These are phyloP conservation scores for Nomada goodeniana DNA, from an alignment of 2,888 invertebrate species.

Conservation along the genomic window DNA sequence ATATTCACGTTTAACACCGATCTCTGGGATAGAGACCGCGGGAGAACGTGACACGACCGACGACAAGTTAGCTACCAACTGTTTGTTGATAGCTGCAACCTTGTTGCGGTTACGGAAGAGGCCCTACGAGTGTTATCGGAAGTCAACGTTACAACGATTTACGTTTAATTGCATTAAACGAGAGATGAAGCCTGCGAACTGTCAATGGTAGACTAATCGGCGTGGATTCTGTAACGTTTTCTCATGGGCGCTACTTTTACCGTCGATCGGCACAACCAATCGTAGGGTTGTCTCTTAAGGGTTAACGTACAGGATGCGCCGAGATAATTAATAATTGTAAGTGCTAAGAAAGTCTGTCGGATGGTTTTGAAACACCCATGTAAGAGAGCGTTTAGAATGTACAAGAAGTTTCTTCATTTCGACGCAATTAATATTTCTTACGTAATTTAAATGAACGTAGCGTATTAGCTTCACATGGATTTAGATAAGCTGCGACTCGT, in stretches of 20 bases:
- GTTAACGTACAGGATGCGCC: too few relatives aligned
- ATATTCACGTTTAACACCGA: not conserved
- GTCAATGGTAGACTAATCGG: not conserved
- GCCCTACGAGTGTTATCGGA: conserved; percentile 37
- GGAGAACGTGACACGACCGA: not conserved
- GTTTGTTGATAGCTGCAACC: conserved; percentile 49
- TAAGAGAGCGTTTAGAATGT: not conserved
- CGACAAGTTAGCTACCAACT: not conserved
- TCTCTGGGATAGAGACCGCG: not conserved
- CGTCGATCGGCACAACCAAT: not conserved
- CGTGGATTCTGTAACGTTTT: not conserved
- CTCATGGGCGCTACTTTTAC: not conserved
- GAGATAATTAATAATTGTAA: too few relatives aligned
- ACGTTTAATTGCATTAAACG: conserved; percentile 39
- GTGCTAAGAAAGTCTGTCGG: too few relatives aligned
- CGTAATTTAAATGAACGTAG: not conserved
- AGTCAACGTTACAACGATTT: conserved; percentile 38
- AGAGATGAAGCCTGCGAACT: conserved; percentile 35
- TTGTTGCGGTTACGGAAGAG: conserved; percentile 38
- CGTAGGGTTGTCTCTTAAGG: too few relatives aligned
- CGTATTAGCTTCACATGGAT: not conserved
- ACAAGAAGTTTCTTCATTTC: not conserved
- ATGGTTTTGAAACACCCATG: not conserved
- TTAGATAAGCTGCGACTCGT: too few relatives aligned
- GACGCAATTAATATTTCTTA: not conserved